Base-by-base conservation (phyloP, 2,113 vertebrate species). In the Gila orcuttii region DNA sequence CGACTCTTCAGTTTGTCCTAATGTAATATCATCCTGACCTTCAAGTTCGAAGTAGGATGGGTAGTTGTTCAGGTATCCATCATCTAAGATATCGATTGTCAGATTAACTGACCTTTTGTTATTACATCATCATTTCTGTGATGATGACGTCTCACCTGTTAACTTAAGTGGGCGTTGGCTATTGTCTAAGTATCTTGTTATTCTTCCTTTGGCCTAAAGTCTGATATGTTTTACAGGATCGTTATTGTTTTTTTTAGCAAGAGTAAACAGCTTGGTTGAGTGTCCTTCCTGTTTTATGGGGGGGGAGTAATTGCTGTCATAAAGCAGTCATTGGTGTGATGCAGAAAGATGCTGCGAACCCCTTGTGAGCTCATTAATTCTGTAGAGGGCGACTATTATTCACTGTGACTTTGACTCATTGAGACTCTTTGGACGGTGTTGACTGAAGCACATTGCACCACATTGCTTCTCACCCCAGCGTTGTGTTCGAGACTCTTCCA, bases 231-330 rank as follows among this genome's bases (percentile, higher is more conserved):
- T 75, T 87, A 85, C 42, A 57, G 28, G 57, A 68, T 25, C 84
- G 79, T 91, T 91, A 88, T 88, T 90, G 88, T 42, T 84, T 92
- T 90, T 92, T 92, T 59, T 87, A 73, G 85, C 36, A 60, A 80
- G 83, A 79, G 89, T 88, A 91, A 92, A 91, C 89, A 71, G 62
- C 83, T 79, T 39, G 11, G 12, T 88, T 59, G 79, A 90, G 88
- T 84, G 50, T 87, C 86, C 83, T 36, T 69, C 7, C 82, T 94
- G 66, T 47, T 89, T 93, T 92, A 93, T 90, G 89, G 84, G 82
- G 84, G 82, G 82, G n/a, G 13, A 47, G 39, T 59, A 31, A 89
- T 91, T 88, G 88, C 23, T 78, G 80, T 91, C 86, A 89, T 93
- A 93, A 93, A 93, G 23, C 82, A 87, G 83, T 86, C 90, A 86